Percentiles rank a stretch among this genome's conserved stretches.
Conservation (phyloP, 35 echinoderm and acorn worm genomes). For the Lytechinus pictus region DNA sequence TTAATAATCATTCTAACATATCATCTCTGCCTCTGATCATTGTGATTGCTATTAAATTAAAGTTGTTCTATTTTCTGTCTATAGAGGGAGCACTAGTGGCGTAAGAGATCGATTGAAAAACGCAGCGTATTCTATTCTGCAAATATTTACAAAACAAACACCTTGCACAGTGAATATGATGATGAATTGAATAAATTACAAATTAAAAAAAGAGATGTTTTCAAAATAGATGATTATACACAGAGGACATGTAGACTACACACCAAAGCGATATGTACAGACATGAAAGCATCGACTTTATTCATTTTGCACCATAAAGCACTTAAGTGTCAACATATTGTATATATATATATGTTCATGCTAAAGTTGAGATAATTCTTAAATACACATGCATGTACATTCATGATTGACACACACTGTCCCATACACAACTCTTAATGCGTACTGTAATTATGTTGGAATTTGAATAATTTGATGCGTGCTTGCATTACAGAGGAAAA, state of each 20-base stretch:
- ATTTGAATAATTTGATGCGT: neutral
- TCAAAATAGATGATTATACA: neutral
- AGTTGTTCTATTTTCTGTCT: neutral
- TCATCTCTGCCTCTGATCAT: neutral
- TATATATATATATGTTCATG: neutral
- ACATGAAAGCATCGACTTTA: neutral
- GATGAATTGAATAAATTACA: neutral
- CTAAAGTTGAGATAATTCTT: neutral
- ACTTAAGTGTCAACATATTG: neutral
- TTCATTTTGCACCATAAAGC: neutral
- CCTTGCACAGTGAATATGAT: neutral
- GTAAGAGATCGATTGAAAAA: no score
- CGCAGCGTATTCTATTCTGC: neutral
- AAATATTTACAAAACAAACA: neutral
- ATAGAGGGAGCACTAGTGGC: no score
- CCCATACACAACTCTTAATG: neutral
- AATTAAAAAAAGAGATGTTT: conserved; percentile 14
- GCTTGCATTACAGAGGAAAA: neutral
- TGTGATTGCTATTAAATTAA: no score
- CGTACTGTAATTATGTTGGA: neutral
- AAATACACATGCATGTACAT: neutral
- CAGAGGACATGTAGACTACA: neutral
- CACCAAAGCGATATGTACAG: neutral
- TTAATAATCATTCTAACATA: neutral
- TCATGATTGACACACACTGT: neutral